phyloP scores from a whole-genome alignment of 2,113 vertebrate species.

The Nothoprocta pentlandii region DNA sequence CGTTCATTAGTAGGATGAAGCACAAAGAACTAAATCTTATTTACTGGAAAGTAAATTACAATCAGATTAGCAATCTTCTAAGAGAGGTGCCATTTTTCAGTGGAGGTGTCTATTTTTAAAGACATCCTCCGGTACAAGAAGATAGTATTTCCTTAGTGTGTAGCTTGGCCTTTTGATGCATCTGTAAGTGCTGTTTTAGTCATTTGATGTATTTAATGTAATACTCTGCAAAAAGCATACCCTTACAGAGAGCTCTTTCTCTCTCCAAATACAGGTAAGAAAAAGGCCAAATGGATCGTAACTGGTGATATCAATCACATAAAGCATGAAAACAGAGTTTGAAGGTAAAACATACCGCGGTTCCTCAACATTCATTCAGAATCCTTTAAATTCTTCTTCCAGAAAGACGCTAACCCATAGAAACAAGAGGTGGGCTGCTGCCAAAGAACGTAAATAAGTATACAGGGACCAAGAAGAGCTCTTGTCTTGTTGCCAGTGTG shows the following conservation, averaged over 20 bases:
- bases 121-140: neutral
- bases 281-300: neutral
- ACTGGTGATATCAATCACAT: neutral
- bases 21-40: slow-evolving; percentile 18
- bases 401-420: neutral
- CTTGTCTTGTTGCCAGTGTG: neutral
- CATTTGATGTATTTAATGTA: neutral
- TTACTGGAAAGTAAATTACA: slow-evolving; percentile 7
- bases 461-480: neutral
- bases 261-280: neutral
- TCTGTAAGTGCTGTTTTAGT: neutral
- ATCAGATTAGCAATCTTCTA: neutral
- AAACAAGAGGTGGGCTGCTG: neutral
- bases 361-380: neutral
- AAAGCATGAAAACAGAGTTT: neutral
- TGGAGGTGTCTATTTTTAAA: neutral
- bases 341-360: neutral
- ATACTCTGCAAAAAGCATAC: neutral
- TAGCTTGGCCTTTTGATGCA: neutral
- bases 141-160: neutral
- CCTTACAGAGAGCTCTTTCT: neutral
- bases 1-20: slow-evolving; percentile 23
- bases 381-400: neutral
- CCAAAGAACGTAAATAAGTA: neutral
- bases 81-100: neutral